Evolutionary conservation across 2,888 invertebrate genomes (phyloP), one percentile per base, ranked within the genome.

Genomic region (Nomada hirtipes): DNA sequence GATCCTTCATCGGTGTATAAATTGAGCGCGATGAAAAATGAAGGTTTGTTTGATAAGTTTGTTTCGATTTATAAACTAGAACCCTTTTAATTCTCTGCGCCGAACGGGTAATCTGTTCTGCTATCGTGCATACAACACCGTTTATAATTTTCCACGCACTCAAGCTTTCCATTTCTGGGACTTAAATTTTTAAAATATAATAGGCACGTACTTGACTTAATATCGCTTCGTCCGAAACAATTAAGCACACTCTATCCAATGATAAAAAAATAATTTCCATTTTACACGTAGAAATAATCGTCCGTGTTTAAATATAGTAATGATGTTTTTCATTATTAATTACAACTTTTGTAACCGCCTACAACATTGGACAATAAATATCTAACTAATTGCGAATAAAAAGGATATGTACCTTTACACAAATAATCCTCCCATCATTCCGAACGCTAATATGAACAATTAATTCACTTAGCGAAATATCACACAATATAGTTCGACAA

Each of bases 21-120:
- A n/a, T 13, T n/a, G 50, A 57, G 29, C 36, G 50, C 53, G n/a
- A 20, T n/a, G 42, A 15, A 47, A 29, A 36, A 18, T 29, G 18
- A 57, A n/a, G 10, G 9, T 7, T 26, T 2, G 2, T 26, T 26
- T 3, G 36, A 42, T 23, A n/a, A n/a, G 3, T n/a, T 26, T 42
- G n/a, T n/a, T 53, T 42, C 42, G 52, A 52, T 52, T 20, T 20
- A 18, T 11, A 52, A 53, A 4, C 13, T 20, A 50, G 50, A 36
- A 20, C 36, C 13, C 36, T 36, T 15, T 52, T 18, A 26, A 44
- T 52, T 44, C n/a, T n/a, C 29, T 26, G 11, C 11, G 61, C 15
- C 52, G 60, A 61, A 65, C 57, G 59, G 36, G 50, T 47, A 57
- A 73, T 13, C 61, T 44, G 18, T 72, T 63, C 52, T 63, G 63